Conservation (phyloP, 2,797 vertebrate species). For the Choloepus didactylus region DNA sequence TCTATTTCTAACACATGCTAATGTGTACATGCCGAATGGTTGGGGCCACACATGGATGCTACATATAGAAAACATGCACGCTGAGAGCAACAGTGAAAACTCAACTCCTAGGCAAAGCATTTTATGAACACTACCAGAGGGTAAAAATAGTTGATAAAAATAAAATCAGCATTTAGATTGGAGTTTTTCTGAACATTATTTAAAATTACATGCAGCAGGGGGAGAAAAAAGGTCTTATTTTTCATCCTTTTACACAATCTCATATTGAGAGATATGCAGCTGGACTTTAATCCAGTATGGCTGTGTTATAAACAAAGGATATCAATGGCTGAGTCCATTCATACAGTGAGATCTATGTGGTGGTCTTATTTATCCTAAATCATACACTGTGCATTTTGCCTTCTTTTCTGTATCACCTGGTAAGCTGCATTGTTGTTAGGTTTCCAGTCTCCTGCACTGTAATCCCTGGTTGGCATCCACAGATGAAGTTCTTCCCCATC, state of each 20-base stretch:
- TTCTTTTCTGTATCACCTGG: background rate
- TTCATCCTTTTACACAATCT: background rate
- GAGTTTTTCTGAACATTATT: background rate
- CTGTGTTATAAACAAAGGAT: background rate
- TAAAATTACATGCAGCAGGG: background rate
- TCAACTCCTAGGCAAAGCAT: background rate
- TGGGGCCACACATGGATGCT: no score
- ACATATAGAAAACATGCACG: background rate
- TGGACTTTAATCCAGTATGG: no score
- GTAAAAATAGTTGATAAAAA: background rate
- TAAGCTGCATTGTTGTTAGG: rapidly evolving
- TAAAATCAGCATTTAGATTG: background rate
- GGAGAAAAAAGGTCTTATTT: background rate
- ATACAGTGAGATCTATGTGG: rapidly evolving
- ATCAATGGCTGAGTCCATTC: background rate
- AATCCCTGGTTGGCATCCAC: background rate
- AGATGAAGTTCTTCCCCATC: no score
- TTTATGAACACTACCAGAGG: background rate
- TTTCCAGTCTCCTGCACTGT: rapidly evolving
- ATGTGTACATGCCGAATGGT: background rate
- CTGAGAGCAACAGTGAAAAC: background rate
- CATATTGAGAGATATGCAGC: no score
- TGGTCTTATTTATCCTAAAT: background rate
- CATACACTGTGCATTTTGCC: background rate
- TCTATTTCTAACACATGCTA: background rate